Base-by-base conservation (phyloP, 1,140 invertebrate species). In the Cataglyphis hispanica region DNA sequence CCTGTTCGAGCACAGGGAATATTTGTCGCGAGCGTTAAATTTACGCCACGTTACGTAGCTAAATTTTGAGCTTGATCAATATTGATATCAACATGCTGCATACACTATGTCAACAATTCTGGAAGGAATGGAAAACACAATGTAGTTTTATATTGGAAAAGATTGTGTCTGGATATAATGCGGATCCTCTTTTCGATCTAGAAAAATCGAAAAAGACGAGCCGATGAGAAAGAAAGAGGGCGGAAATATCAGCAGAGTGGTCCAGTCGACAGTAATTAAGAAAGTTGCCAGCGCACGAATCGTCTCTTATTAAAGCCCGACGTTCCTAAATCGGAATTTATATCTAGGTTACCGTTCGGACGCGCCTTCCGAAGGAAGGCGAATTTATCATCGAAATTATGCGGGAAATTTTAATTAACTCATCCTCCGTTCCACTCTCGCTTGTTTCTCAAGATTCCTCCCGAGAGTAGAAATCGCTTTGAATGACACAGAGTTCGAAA, bases 331-430 rank as follows among this genome's bases (percentile, higher is more conserved):
- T 84, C 85, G 78, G 84, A 90, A 91, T 89, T 91, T 90, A 91
- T 91, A 91, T 87, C 89, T 76, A 63, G 61, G 70, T 67, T 84
- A 69, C 77, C 64, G 56, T 83, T 86, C 69, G 69, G 53, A 61
- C 75, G 58, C 58, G 60, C 76, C 58, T 8, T 8, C 69, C 67
- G 60, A 66, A 34, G 31, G 58, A 78, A 84, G 63, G 64, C 74
- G 72, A 89, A 90, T 90, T 91, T 90, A 89, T 87, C 86, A 87
- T 87, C 66, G 70, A 78, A 86, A 89, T 90, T 89, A 70, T 60
- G 66, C 56, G 85, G 31, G 74, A 89, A 89, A 90, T 87, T 91
- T 89, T 91, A 91, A 91, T 91, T 90, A 91, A 91, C 85, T 84
- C 87, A 72, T 78, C 77, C 70, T 64, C 10, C 61, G 25, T 43